Conservation (phyloP, 2,797 vertebrate species). For the Fringilla coelebs region DNA sequence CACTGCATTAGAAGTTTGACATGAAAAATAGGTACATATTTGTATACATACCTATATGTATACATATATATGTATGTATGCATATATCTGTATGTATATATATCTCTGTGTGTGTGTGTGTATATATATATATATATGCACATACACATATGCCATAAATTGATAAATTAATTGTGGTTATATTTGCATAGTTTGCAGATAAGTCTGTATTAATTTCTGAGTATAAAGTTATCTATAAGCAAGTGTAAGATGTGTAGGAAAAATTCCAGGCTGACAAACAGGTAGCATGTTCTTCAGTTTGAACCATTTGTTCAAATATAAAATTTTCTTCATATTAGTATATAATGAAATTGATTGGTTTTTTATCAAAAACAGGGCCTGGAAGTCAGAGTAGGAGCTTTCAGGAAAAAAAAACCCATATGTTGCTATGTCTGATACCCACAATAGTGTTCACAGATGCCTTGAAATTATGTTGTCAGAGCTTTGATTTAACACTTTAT, state of each 20-base stretch:
- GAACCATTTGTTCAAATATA: background rate
- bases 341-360: accelerated
- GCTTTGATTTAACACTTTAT: background rate
- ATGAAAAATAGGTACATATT: background rate
- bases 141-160: accelerated
- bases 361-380: background rate
- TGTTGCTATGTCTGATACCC: background rate
- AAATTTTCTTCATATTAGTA: background rate
- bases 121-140: background rate
- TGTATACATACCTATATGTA: background rate
- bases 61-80: background rate
- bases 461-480: background rate
- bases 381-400: background rate
- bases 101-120: no score
- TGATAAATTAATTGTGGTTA: background rate
- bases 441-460: background rate
- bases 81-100: accelerated
- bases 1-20: background rate
- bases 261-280: background rate
- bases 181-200: background rate
- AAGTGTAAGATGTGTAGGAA: background rate
- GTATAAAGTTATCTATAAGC: background rate
- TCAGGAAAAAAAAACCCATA: accelerated
- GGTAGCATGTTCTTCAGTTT: background rate
- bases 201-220: background rate